Base-by-base conservation (phyloP, 2,797 vertebrate species). In the Siniperca scherzeri region DNA sequence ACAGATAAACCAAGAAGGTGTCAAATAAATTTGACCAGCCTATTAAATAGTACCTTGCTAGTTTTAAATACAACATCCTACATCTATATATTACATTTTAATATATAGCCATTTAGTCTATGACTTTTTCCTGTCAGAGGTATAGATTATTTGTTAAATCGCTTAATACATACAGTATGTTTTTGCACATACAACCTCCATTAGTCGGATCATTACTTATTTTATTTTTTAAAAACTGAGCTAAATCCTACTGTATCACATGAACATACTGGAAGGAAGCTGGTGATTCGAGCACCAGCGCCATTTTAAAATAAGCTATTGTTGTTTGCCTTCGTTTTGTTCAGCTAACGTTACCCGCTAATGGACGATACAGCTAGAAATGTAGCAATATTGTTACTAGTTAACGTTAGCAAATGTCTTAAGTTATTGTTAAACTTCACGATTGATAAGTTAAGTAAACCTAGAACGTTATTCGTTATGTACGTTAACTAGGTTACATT, bases 291-390 rank as follows among this genome's bases (percentile, higher is more conserved):
- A 88, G 83, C 74, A 85, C 52, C 61, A 78, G 83, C 87, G 77
- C 87, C 81, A 86, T 84, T 88, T 88, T 83, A 70, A 74, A 84
- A 50, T 56, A 67, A 42, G 65, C 74, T 79, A 75, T 84, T 87
- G 86, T 88, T 88, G 83, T 85, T 78, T 77, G 80, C 44, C 67
- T 46, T 81, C 42, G 66, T 74, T 80, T 75, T 80, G 77, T 83
- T 81, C 67, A 4, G n/a, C 68, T 56, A 48, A 55, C 25, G 57
- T 44, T 14, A 77, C 60, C 38, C 12, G 60, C 42, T 77, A 56
- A 62, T 48, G 82, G 80, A 74, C 66, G 77, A 82, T 1, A 36
- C 53, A 57, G 50, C 73, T 59, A 59, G 70, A 88, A 77, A 70
- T 42, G 22, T 16, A 25, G 22, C 2, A 40, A 40, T 38, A 56